These are phyloP conservation scores for Callionymus lyra DNA, from an alignment of 2,113 vertebrate genomes.

Conservation along the genomic window DNA sequence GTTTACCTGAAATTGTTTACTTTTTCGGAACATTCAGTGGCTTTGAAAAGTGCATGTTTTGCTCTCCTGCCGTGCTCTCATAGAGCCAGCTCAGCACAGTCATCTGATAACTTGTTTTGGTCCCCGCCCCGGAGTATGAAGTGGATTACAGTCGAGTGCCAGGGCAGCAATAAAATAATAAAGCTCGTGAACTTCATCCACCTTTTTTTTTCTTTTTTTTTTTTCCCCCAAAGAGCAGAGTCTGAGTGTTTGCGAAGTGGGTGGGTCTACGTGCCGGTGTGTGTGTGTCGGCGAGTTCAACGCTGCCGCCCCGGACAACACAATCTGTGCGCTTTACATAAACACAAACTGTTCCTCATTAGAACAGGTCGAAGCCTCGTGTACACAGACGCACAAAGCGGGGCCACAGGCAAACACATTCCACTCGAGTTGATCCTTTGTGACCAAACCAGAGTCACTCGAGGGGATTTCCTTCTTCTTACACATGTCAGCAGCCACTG, in stretches of 20 bases:
- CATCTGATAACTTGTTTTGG: constrained; percentile 65
- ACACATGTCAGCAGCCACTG: constrained; percentile 1
- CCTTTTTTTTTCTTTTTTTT: no score
- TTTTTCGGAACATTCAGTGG: constrained; percentile 42
- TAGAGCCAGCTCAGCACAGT: constrained; percentile 46
- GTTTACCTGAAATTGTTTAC: constrained; percentile 53
- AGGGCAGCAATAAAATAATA: constrained; percentile 52
- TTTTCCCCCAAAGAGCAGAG: constrained; percentile 40
- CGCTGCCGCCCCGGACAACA: no score
- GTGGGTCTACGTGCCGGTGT: constrained; percentile 42
- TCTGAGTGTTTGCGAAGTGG: constrained; percentile 54
- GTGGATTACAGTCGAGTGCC: constrained; percentile 44
- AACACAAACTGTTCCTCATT: constrained; percentile 37
- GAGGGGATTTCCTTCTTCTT: constrained; percentile 41
- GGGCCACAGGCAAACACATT: constrained; percentile 34
- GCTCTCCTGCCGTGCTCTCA: constrained; percentile 20
- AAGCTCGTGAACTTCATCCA: constrained; percentile 21
- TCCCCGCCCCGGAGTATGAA: constrained; percentile 53
- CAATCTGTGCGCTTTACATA: constrained; percentile 35
- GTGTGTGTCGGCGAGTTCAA: constrained; percentile 17
- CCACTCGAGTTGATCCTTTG: constrained; percentile 34
- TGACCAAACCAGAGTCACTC: constrained; percentile 29
- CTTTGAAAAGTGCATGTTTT: constrained; percentile 49
- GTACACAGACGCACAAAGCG: constrained; percentile 39
- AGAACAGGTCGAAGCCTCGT: constrained; percentile 35